Evolutionary conservation across 2,888 invertebrate genomes (phyloP).

Genomic region (Athalia rosae): DNA sequence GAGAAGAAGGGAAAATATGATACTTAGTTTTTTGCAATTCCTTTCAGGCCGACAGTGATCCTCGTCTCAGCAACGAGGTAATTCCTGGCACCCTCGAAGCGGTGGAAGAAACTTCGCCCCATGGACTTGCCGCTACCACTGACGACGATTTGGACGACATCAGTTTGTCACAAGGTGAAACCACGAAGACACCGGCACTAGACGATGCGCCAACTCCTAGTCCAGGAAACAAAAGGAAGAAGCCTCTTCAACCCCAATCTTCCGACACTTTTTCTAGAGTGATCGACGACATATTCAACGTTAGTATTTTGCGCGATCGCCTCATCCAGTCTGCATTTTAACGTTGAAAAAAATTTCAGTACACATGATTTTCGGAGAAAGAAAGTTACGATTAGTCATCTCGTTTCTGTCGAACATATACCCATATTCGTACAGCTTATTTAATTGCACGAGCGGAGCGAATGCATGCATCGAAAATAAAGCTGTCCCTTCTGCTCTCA

Average conservation of each 20-base stretch:
- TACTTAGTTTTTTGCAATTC: not conserved
- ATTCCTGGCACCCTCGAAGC: conserved; percentile 34
- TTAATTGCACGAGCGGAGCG: too few relatives aligned
- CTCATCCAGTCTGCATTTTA: not conserved
- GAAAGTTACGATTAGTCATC: too few relatives aligned
- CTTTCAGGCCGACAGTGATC: conserved; percentile 31
- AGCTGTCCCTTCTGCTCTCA: too few relatives aligned
- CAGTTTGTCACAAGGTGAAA: not conserved
- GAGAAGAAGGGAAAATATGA: not conserved
- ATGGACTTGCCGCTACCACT: not conserved
- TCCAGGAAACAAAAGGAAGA: conserved; percentile 42
- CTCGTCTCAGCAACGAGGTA: conserved; percentile 46
- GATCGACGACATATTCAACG: conserved; percentile 45
- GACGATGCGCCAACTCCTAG: conserved; percentile 40
- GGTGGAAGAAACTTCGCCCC: conserved; percentile 25
- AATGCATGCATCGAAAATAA: too few relatives aligned
- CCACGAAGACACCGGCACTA: conserved; percentile 35
- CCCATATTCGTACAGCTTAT: too few relatives aligned
- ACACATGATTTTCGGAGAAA: not conserved
- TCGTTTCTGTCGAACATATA: too few relatives aligned
- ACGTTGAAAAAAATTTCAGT: not conserved
- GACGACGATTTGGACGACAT: not conserved
- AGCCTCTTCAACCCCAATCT: not conserved
- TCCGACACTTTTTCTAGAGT: conserved; percentile 43
- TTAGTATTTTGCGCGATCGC: conserved; percentile 5